Percentiles rank a stretch among this genome's conserved stretches.
phyloP scores from a whole-genome alignment of 2,113 vertebrate genomes.

The Psilopogon haemacephalus region DNA sequence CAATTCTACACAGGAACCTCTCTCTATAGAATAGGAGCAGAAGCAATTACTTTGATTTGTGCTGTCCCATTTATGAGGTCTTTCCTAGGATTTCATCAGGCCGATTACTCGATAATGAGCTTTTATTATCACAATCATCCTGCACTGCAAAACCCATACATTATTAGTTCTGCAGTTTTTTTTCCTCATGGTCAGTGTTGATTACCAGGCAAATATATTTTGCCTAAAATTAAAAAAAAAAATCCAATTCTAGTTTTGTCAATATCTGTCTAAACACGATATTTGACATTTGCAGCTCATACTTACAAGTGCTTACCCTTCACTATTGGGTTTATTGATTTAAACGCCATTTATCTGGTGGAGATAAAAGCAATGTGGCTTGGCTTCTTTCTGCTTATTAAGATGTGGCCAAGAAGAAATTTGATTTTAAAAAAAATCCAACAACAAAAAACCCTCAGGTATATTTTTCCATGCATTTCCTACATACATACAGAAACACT shows the following conservation, averaged over 20 bases:
- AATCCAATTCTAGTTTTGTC: slow-evolving; percentile 25
- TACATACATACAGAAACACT: background rate
- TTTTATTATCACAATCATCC: slow-evolving; percentile 57
- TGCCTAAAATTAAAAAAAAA: slow-evolving; percentile 47
- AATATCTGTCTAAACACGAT: slow-evolving; percentile 28
- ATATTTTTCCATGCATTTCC: slow-evolving; percentile 39
- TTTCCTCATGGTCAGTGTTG: slow-evolving; percentile 58
- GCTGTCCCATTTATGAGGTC: background rate
- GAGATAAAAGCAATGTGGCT: slow-evolving; percentile 59
- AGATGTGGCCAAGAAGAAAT: slow-evolving; percentile 64
- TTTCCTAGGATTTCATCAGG: slow-evolving; percentile 16
- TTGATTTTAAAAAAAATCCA: slow-evolving; percentile 37
- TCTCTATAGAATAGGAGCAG: slow-evolving; percentile 1
- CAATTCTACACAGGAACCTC: background rate
- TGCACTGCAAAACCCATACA: slow-evolving; percentile 13
- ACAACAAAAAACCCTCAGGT: background rate
- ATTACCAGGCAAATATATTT: slow-evolving; percentile 55
- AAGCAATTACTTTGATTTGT: slow-evolving; percentile 29
- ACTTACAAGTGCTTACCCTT: slow-evolving; percentile 23
- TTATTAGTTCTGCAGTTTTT: slow-evolving; percentile 49
- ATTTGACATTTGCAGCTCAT: slow-evolving; percentile 57
- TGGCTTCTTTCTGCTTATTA: slow-evolving; percentile 63
- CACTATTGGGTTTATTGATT: slow-evolving; percentile 64
- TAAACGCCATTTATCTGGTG: slow-evolving; percentile 67
- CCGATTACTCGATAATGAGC: slow-evolving; percentile 56